Evolutionary conservation across 2,888 invertebrate genomes (phyloP).

Genomic region (Nymphalis polychloros): DNA sequence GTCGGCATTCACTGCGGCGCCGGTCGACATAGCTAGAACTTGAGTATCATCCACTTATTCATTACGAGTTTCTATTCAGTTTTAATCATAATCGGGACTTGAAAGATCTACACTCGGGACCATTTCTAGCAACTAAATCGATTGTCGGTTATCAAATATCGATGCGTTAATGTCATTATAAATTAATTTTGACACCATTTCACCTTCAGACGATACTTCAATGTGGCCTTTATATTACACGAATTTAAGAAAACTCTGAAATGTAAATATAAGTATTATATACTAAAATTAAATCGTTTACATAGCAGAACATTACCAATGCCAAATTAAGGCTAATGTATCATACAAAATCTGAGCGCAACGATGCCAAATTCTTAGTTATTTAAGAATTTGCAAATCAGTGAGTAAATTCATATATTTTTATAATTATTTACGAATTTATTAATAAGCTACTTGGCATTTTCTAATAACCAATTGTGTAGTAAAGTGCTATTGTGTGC

Average conservation of each 20-base stretch:
- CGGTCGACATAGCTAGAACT: conserved; percentile 72
- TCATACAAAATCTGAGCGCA: too few relatives aligned
- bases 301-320: too few relatives aligned
- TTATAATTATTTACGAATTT: background rate
- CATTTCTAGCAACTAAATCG: conserved; percentile 30
- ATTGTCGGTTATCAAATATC: conserved; percentile 28
- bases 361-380: too few relatives aligned
- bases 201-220: background rate
- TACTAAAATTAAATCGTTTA: too few relatives aligned
- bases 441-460: background rate
- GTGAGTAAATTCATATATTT: too few relatives aligned
- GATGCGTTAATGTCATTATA: conserved; percentile 29
- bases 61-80: conserved; percentile 75
- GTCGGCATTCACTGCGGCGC: conserved; percentile 73
- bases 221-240: background rate
- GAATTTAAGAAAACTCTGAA: background rate
- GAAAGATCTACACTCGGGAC: conserved; percentile 37
- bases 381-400: too few relatives aligned
- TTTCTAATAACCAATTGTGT: conserved; percentile 14
- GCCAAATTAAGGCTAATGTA: too few relatives aligned
- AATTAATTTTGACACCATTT: conserved; percentile 20
- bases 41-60: conserved; percentile 80
- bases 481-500: conserved; percentile 12
- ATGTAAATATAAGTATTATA: too few relatives aligned
- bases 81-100: conserved; percentile 76